Conservation (phyloP, 2,797 vertebrate species). For the Pogoniulus pusillus region DNA sequence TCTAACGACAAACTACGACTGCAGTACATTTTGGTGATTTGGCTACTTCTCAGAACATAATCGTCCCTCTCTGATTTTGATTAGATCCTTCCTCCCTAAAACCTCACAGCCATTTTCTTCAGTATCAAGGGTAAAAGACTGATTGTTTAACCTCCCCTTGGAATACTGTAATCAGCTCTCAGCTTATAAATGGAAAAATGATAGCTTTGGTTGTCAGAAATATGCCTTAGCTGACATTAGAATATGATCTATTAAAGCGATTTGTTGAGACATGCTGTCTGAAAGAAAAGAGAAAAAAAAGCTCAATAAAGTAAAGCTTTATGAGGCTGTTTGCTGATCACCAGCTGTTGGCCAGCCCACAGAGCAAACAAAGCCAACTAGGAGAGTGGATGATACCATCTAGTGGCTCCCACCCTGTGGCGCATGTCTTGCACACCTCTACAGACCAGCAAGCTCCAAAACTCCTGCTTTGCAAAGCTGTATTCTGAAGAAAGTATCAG, state of each 20-base stretch:
- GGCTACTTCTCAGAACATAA: not conserved
- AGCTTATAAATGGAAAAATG: not conserved
- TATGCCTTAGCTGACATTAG: not conserved
- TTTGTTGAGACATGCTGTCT: not conserved
- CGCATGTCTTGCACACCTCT: accelerated
- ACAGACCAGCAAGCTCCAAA: not conserved
- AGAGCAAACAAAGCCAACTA: not conserved
- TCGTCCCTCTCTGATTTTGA: not conserved
- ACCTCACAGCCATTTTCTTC: not conserved
- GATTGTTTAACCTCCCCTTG: not conserved
- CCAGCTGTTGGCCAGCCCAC: not conserved
- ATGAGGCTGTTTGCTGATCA: not conserved
- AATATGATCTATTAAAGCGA: not conserved
- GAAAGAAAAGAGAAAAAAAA: not conserved
- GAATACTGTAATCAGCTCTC: not conserved
- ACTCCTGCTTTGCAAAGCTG: not conserved
- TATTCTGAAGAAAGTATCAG: not conserved
- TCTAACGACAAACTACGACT: not conserved
- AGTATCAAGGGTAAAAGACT: not conserved
- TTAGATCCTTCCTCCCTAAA: not conserved
- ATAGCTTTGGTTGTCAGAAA: not conserved
- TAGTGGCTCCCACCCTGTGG: not conserved
- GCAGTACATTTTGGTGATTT: not conserved
- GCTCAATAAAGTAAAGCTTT: not conserved
- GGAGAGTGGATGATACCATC: not conserved